These are phyloP conservation scores for Paraplagusia blochii DNA, from an alignment of 2,113 vertebrate species.

Conservation along the genomic window DNA sequence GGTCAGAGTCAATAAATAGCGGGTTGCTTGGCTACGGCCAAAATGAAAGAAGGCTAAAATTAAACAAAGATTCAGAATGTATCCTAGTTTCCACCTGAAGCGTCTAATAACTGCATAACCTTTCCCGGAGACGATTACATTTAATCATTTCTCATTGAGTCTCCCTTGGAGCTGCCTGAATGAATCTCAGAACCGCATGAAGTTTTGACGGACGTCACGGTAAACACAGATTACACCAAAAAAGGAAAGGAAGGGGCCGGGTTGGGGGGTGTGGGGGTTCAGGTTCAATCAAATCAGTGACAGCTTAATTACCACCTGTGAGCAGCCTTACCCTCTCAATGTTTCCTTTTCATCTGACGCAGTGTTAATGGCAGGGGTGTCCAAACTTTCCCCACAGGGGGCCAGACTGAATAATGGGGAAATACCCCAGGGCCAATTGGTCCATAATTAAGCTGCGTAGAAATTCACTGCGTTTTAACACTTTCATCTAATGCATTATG, in stretches of 20 bases:
- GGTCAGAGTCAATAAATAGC: constrained; percentile 27
- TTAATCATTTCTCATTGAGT: constrained; percentile 26
- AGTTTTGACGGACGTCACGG: constrained; percentile 35
- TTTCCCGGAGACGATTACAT: constrained; percentile 21
- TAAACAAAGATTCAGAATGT: constrained; percentile 29
- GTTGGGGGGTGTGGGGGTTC: not conserved
- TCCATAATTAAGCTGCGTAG: too few relatives aligned
- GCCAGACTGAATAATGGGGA: too few relatives aligned
- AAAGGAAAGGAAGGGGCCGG: constrained; percentile 7
- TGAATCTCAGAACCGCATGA: constrained; percentile 29
- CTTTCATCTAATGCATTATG: too few relatives aligned
- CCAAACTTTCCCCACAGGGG: too few relatives aligned
- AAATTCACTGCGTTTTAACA: too few relatives aligned
- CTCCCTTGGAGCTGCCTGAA: constrained; percentile 10
- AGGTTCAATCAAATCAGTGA: constrained; percentile 37
- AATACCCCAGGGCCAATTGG: too few relatives aligned
- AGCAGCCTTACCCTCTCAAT: constrained; percentile 10
- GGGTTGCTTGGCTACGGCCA: constrained; percentile 35
- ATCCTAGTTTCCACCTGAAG: constrained; percentile 25
- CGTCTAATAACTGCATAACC: constrained; percentile 31
- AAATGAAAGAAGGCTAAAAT: constrained; percentile 41
- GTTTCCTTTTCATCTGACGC: not conserved
- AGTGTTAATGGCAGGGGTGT: too few relatives aligned
- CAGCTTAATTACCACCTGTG: constrained; percentile 34
- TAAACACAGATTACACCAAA: constrained; percentile 37